Evolutionary conservation across 2,113 vertebrate species (phyloP), one percentile per base, ranked within the genome.

Genomic region (Macaca nemestrina): DNA sequence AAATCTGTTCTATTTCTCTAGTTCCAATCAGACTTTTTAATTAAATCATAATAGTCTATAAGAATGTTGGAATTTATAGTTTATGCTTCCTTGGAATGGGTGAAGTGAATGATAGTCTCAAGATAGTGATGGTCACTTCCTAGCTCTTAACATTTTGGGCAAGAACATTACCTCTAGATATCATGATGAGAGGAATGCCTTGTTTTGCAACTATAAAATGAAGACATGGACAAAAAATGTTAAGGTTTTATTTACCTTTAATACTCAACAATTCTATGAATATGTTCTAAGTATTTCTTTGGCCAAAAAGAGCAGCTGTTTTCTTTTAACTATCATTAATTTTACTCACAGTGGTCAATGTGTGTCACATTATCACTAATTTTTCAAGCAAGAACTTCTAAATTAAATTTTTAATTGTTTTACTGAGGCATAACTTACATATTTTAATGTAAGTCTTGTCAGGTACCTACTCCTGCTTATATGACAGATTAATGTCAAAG

Each of bases 1-100:
- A 64, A 92, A 16, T 73, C 9, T 89, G 23, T 78, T 32, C 23
- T 17, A 89, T 96, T 94, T 94, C 50, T 94, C 23, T 61, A 93
- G 68, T 94, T 80, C 30, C 8, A 89, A 48, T 64, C 70, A 45
- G 50, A 45, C 16, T 61, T 93, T 96, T 70, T 90, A 75, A 86
- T 76, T 91, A 82, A 32, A 13, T 88, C 40, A 64, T 88, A 82
- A 64, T 40, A 80, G 86, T 83, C 20, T 88, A 68, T 85, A 78
- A 88, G 32, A 59, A 50, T 8, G n/a, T 38, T 86, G 18, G 12
- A 81, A 78, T 88, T 94, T 91, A 55, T 85, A 91, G 12, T 83
- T 59, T 43, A 48, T 61, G 52, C 23, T 83, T 94, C 70, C 27
- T 88, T 85, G 27, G 52, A 72, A 82, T 30, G 18, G 45, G 4